A percentile compares a stretch with the other conserved stretches of the same genome.
Evolutionary conservation across 2,797 vertebrate genomes (phyloP).

Genomic region (Odontamblyopus rebecca): DNA sequence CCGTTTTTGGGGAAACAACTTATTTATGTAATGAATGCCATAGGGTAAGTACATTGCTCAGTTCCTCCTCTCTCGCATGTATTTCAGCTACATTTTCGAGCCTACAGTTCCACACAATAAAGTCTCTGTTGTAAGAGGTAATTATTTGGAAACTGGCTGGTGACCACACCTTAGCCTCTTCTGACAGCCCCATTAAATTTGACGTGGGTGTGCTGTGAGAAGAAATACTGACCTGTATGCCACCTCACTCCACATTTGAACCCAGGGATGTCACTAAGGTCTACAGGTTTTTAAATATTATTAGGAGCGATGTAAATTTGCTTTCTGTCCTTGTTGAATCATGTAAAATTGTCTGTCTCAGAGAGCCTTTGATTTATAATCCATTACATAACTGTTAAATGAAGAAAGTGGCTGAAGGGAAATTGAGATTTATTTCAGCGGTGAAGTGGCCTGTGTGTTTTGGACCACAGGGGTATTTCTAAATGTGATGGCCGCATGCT

Average conservation of each 20-base stretch:
- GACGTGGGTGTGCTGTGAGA: conserved; percentile 48
- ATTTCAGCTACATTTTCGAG: conserved; percentile 28
- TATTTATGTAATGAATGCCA: not conserved
- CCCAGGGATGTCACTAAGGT: conserved; percentile 32
- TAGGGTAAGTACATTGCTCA: not conserved
- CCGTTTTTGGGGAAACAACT: not conserved
- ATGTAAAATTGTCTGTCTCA: conserved; percentile 9
- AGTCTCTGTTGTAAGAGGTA: conserved; percentile 65
- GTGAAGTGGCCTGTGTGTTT: conserved; percentile 69
- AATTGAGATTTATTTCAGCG: conserved; percentile 75
- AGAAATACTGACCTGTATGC: conserved; percentile 41
- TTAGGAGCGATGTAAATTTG: conserved; percentile 9
- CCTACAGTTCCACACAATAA: conserved; percentile 53
- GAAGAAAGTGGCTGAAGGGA: conserved; percentile 66
- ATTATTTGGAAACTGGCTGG: conserved; percentile 69
- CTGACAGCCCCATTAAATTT: conserved; percentile 70
- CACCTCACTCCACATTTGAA: conserved; percentile 24
- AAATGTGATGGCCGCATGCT: conserved; percentile 69
- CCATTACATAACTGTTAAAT: conserved; percentile 65
- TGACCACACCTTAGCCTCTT: conserved; percentile 66
- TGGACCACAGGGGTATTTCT: conserved; percentile 71
- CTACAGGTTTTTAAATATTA: conserved; percentile 5
- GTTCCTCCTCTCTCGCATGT: not conserved
- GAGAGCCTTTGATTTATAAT: conserved; percentile 48
- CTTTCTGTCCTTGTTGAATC: conserved; percentile 9